Evolutionary conservation across 92 coral and sea anemone genomes (phyloP).

Genomic region (Micromussa lordhowensis): DNA sequence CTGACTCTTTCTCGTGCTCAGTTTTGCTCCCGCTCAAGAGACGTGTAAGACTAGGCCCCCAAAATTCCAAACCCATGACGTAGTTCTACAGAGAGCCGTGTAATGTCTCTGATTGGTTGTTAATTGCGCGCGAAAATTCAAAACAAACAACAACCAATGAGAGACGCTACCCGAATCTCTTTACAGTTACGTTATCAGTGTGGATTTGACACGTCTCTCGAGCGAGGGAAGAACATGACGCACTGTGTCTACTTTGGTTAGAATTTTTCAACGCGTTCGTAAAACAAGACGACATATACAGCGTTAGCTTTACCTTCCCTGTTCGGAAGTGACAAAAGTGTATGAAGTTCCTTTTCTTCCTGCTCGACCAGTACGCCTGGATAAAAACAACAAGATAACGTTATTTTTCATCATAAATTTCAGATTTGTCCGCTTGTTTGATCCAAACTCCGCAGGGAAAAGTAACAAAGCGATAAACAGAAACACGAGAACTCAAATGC

Average conservation of each 20-base stretch:
- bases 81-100: not conserved
- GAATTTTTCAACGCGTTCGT: not conserved
- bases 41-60: not conserved
- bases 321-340: constrained; percentile 92
- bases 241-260: not conserved
- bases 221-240: not conserved
- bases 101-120: not conserved
- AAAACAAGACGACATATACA: not conserved
- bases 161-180: not conserved
- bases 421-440: not conserved
- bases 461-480: too few relatives aligned
- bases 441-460: not conserved
- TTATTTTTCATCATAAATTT: not conserved
- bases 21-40: not conserved
- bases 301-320: constrained; percentile 84
- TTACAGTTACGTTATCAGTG: not conserved
- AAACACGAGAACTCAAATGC: too few relatives aligned
- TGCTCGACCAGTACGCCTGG: constrained; percentile 97
- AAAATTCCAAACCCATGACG: not conserved
- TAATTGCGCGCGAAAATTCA: not conserved
- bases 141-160: not conserved
- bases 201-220: not conserved
- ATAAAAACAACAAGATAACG: not conserved
- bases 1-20: not conserved
- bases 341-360: constrained; percentile 96